Percentiles rank a stretch among this genome's conserved stretches.
These are phyloP conservation scores for Eutolmus rufibarbis DNA, from an alignment of 2,888 invertebrate genomes.

Conservation along the genomic window DNA sequence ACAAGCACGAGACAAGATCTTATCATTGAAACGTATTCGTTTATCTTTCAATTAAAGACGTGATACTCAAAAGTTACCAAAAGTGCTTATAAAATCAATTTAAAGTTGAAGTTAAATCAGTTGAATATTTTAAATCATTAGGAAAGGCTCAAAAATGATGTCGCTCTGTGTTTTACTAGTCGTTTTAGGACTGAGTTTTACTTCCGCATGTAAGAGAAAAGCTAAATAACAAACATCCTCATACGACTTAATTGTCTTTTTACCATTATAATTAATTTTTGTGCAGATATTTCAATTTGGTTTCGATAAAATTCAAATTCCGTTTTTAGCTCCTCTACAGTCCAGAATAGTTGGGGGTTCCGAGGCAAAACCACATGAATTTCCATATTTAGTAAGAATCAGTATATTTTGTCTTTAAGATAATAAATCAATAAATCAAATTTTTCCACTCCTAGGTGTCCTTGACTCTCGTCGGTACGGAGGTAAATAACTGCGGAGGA, in stretches of 20 bases:
- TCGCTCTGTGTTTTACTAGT: not conserved
- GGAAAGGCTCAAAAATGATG: not conserved
- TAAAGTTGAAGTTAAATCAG: not conserved
- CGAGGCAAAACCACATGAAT: conserved; percentile 24
- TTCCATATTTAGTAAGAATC: conserved; percentile 17
- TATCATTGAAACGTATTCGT: not conserved
- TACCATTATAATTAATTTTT: not conserved
- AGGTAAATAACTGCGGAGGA: conserved; percentile 30
- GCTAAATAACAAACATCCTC: not conserved
- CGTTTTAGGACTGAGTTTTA: not conserved
- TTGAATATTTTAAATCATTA: not conserved
- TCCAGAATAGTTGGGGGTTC: conserved; percentile 16
- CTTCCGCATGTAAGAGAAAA: not conserved
- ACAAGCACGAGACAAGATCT: not conserved
- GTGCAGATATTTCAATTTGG: not conserved
- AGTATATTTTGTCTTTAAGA: not conserved
- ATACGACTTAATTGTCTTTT: not conserved
- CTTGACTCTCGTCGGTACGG: not conserved
- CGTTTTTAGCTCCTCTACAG: not conserved
- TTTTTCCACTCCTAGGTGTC: not conserved
- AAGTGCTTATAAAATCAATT: not conserved
- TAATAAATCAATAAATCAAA: not conserved
- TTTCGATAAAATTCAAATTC: not conserved
- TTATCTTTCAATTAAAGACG: not conserved
- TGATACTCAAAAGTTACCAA: not conserved